Percentiles rank a stretch among this genome's conserved stretches.
Conservation (phyloP, 30 jellyfish, hydroid and myxozoan species). For the Clytia hemisphaerica region DNA sequence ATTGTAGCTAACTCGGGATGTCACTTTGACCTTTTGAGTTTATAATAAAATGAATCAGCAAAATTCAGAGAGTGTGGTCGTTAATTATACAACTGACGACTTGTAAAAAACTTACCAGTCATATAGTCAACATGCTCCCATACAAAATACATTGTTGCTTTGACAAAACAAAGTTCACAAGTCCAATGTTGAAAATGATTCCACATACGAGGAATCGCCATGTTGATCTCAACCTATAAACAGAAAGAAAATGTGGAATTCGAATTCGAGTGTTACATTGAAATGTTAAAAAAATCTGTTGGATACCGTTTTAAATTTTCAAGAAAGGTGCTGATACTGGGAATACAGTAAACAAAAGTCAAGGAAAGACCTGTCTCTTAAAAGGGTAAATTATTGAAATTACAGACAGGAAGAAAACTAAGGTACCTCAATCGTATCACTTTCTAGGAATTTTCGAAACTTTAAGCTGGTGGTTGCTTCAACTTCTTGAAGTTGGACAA, state of each 20-base stretch:
- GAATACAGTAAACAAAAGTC: too few relatives aligned
- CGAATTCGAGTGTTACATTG: too few relatives aligned
- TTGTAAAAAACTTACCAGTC: constrained; percentile 71
- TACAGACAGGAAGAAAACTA: background rate
- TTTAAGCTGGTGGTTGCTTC: constrained; percentile 75
- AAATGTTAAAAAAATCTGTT: too few relatives aligned
- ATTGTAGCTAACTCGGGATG: too few relatives aligned
- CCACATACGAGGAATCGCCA: constrained; percentile 95
- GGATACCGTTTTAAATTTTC: too few relatives aligned
- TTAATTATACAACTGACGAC: background rate
- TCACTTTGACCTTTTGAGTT: too few relatives aligned
- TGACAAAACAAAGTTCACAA: constrained; percentile 56
- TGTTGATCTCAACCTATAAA: constrained; percentile 75
- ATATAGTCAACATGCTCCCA: constrained; percentile 51
- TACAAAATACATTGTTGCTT: constrained; percentile 62
- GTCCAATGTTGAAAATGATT: constrained; percentile 97
- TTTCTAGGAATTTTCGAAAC: constrained; percentile 63
- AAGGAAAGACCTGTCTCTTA: too few relatives aligned
- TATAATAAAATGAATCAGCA: too few relatives aligned
- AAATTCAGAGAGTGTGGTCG: background rate
- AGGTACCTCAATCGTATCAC: constrained; percentile 74
- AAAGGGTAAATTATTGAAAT: background rate
- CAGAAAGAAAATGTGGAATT: too few relatives aligned
- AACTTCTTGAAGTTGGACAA: constrained; percentile 55
- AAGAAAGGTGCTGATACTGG: too few relatives aligned